A percentile compares a stretch with the other conserved stretches of the same genome.
Evolutionary conservation across 2,113 vertebrate genomes (phyloP).

Genomic region (Petrocephalus zakoni): DNA sequence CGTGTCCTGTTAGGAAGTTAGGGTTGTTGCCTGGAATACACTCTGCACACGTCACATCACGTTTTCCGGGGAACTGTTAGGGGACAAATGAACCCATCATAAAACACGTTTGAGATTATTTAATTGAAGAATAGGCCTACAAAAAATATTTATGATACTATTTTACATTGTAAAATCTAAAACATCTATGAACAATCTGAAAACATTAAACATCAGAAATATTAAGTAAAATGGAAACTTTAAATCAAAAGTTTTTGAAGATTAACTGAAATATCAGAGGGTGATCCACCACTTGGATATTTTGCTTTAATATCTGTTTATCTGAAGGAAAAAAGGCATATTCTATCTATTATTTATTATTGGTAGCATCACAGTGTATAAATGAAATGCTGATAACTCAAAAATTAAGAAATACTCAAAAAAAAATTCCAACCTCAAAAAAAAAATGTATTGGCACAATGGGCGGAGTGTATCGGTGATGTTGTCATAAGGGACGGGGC

Average conservation of each 20-base stretch:
- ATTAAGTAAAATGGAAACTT: too few relatives aligned
- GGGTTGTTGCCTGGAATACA: neutral
- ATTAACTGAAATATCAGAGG: neutral
- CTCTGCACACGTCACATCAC: neutral
- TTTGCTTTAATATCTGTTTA: neutral
- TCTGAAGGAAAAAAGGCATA: too few relatives aligned
- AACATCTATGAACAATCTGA: neutral
- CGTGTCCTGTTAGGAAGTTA: slow-evolving; percentile 1
- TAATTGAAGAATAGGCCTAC: neutral
- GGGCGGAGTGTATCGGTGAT: too few relatives aligned
- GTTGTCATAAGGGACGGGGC: too few relatives aligned
- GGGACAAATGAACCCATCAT: neutral
- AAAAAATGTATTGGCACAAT: too few relatives aligned
- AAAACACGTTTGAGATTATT: neutral
- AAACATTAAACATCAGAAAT: too few relatives aligned
- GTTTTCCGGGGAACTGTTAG: neutral
- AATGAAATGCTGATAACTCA: too few relatives aligned
- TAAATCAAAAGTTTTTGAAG: neutral
- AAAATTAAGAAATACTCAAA: too few relatives aligned
- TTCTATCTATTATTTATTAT: too few relatives aligned
- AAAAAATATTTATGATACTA: neutral
- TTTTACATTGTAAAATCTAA: neutral
- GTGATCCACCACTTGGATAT: neutral
- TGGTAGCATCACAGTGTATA: too few relatives aligned
- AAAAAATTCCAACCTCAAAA: too few relatives aligned